Conservation (phyloP, 1,140 invertebrate genomes). For the Heliconius nattereri region DNA sequence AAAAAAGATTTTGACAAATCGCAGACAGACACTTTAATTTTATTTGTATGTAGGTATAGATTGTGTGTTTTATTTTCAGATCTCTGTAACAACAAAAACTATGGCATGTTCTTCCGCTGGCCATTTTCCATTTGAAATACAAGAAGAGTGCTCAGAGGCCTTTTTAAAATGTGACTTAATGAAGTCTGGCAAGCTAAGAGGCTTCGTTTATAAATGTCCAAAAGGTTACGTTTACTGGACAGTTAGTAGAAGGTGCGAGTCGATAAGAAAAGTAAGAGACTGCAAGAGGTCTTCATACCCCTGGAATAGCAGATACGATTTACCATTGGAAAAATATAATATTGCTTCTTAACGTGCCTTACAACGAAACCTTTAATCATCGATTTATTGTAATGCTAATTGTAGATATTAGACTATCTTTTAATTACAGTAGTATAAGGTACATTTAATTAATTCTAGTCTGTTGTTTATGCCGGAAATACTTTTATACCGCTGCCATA, state of each 20-base stretch:
- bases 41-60: too few relatives aligned
- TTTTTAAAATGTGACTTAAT: conserved; percentile 88
- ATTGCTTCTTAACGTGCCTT: conserved; percentile 52
- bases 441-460: conserved; percentile 34
- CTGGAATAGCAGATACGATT: conserved; percentile 77
- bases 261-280: conserved; percentile 81
- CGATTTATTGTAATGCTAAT: not conserved
- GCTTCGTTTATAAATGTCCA: conserved; percentile 89
- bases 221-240: conserved; percentile 88
- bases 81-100: conserved; percentile 80
- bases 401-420: conserved; percentile 23
- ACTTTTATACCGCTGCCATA: conserved; percentile 55
- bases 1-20: too few relatives aligned
- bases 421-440: conserved; percentile 9
- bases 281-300: conserved; percentile 77
- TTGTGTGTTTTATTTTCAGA: conserved; percentile 77
- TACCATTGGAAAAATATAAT: conserved; percentile 80
- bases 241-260: conserved; percentile 88
- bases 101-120: conserved; percentile 86
- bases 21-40: too few relatives aligned
- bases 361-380: not conserved
- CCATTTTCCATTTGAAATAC: conserved; percentile 84
- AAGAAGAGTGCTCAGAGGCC: conserved; percentile 84
- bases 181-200: conserved; percentile 82
- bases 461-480: conserved; percentile 24